These are phyloP conservation scores for Hypselothyrea guttata DNA, from an alignment of 2,888 invertebrate species.

Conservation along the genomic window DNA sequence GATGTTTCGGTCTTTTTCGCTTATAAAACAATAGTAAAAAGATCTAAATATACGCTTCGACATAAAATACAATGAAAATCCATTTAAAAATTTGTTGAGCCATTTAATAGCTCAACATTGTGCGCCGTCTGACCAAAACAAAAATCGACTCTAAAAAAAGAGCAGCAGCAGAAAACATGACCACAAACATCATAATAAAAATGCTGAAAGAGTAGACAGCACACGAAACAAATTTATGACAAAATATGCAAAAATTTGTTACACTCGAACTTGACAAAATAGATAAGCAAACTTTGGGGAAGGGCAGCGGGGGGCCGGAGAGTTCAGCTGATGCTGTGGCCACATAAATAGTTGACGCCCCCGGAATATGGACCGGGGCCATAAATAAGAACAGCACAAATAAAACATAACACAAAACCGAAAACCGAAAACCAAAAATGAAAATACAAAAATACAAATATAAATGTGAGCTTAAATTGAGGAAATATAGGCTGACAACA, in stretches of 20 bases:
- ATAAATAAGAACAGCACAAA: constrained; percentile 40
- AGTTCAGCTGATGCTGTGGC: constrained; percentile 20
- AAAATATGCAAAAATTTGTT: constrained; percentile 73
- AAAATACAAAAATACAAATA: constrained; percentile 5
- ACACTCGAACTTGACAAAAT: constrained; percentile 55
- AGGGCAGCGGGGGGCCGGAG: constrained; percentile 2
- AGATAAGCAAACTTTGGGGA: not conserved
- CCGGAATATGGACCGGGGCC: constrained; percentile 22
- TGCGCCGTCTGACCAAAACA: constrained; percentile 17
- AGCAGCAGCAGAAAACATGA: constrained; percentile 37
- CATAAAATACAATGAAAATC: constrained; percentile 50
- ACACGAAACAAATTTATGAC: constrained; percentile 58
- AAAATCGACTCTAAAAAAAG: constrained; percentile 5
- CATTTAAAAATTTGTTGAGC: constrained; percentile 56
- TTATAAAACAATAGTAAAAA: constrained; percentile 26
- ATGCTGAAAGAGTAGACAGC: constrained; percentile 5
- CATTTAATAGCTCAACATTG: constrained; percentile 47
- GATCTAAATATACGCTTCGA: constrained; percentile 36
- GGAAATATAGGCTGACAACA: constrained; percentile 34
- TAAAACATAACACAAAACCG: constrained; percentile 25
- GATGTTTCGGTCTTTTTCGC: not conserved
- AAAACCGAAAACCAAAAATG: constrained; percentile 14
- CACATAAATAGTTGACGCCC: constrained; percentile 45
- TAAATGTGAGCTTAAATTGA: constrained; percentile 12
- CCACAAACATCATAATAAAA: constrained; percentile 48